Evolutionary conservation across 2,113 vertebrate genomes (phyloP), one percentile per base, ranked within the genome.

Genomic region (Engystomops pustulosus): DNA sequence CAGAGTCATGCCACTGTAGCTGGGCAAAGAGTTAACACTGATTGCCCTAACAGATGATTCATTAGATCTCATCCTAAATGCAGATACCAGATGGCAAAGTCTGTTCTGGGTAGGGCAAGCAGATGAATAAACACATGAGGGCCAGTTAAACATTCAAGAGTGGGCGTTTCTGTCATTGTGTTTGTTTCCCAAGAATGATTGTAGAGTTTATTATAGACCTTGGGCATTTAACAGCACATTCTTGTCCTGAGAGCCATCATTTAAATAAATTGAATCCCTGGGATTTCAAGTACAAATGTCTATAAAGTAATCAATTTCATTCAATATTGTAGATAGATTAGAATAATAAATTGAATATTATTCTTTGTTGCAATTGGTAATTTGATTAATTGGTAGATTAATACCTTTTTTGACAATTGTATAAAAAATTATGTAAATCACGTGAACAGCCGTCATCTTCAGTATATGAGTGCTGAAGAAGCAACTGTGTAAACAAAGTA

Each of bases 71-170:
- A 84, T 69, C 10, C 83, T 51, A 49, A 79, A 36, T 79, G 75
- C 65, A 79, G 83, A 79, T 77, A 85, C 30, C 83, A 79, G 75
- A 69, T 85, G 62, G 62, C 62, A 85, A 77, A 68, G 74, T 76
- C 83, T 85, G 74, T 77, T 51, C 38, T 58, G 83, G 71, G 44
- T 51, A 84, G 82, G 45, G 58, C 65, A 53, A 69, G 14, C 83
- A 85, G 75, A 77, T 85, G 83, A 79, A 85, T 78, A 69, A 85
- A 85, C 75, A 85, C 3, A 41, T 41, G 38, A 49, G 14, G 7
- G 81, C 15, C 58, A 83, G 81, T 49, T 36, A 70, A 70, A 51
- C 27, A 44, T 36, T n/a, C 8, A 18, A 55, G 4, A 49, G 18
- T 75, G 74, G 45, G 30, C 38, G 47, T 53, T 78, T 55, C 32